Percentiles rank a stretch among this genome's conserved stretches.
phyloP scores from a whole-genome alignment of 2,797 vertebrate species.

The Hippopotamyrus pictus region DNA sequence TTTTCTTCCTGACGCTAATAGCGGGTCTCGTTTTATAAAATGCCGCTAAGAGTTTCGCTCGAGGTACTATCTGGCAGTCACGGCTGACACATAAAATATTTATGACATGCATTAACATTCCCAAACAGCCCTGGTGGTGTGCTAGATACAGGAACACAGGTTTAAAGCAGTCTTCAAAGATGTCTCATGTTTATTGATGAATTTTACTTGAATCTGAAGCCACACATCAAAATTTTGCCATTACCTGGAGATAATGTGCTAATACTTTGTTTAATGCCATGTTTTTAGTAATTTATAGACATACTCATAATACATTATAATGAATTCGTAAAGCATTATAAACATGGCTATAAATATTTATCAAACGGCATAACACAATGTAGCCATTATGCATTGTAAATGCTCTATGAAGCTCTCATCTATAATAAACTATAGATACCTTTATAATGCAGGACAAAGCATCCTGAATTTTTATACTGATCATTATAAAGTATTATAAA shows the following conservation, averaged over 20 bases:
- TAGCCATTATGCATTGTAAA: neutral
- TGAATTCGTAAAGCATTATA: neutral
- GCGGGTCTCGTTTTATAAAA: neutral
- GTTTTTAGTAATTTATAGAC: neutral
- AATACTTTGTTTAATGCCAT: neutral
- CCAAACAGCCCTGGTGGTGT: neutral
- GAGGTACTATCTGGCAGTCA: neutral
- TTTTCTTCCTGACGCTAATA: neutral
- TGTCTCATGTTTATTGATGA: neutral
- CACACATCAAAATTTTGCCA: neutral
- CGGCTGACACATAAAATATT: neutral
- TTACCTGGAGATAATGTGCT: neutral
- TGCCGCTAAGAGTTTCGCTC: neutral
- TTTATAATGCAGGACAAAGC: neutral
- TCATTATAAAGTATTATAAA: neutral
- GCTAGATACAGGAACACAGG: neutral
- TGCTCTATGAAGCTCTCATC: neutral
- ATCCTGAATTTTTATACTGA: neutral
- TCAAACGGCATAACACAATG: neutral
- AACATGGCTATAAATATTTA: neutral
- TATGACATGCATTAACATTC: conserved; percentile 9
- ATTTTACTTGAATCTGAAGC: neutral
- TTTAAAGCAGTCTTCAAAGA: neutral
- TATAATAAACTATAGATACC: neutral
- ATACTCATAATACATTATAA: neutral